phyloP scores from a whole-genome alignment of 2,113 vertebrate genomes.

The Sminthopsis crassicaudata region DNA sequence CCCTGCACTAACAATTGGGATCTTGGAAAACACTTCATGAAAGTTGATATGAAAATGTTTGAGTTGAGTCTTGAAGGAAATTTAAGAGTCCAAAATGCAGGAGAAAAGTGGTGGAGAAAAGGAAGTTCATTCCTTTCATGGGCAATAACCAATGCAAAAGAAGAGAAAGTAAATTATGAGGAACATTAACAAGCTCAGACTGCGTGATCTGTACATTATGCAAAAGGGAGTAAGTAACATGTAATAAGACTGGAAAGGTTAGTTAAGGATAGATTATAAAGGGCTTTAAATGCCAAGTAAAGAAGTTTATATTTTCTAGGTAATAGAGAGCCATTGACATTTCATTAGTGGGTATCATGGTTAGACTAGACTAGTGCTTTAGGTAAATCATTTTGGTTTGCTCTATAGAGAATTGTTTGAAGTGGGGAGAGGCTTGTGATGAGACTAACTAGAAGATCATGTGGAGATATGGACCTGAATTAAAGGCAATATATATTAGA shows the following conservation, averaged over 20 bases:
- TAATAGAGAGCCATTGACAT: too few species aligned
- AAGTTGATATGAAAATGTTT: neutral
- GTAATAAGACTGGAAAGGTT: neutral
- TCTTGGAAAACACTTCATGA: neutral
- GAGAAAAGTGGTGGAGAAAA: neutral
- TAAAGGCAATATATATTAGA: neutral
- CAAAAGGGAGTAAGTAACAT: neutral
- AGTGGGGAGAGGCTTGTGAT: neutral
- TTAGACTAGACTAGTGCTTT: neutral
- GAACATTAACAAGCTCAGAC: neutral
- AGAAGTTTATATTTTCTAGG: neutral
- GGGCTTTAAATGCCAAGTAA: neutral
- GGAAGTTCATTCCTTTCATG: neutral
- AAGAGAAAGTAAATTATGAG: neutral
- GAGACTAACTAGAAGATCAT: neutral
- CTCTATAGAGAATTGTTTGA: neutral
- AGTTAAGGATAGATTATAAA: neutral
- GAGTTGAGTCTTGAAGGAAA: neutral
- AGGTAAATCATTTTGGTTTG: neutral
- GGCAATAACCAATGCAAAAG: neutral
- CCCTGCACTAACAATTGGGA: neutral
- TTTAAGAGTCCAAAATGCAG: neutral
- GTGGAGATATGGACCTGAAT: neutral
- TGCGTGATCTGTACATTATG: neutral
- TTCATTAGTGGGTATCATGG: neutral